Conservation (phyloP, 2,113 vertebrate species). For the Collichthys lucidus region DNA sequence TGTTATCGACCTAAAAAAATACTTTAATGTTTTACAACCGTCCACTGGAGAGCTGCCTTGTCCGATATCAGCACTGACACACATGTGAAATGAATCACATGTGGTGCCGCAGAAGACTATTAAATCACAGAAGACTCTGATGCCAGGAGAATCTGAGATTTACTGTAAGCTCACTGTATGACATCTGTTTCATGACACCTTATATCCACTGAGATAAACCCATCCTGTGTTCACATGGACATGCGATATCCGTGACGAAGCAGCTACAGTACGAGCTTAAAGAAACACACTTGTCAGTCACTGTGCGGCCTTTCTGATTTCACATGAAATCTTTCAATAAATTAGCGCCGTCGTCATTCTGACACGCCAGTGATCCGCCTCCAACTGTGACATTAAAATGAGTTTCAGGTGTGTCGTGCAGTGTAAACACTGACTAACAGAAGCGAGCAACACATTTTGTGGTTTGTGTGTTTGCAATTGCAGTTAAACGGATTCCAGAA, state of each 20-base stretch:
- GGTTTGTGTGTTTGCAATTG: constrained; percentile 45
- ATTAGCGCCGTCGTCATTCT: not conserved
- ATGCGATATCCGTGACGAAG: constrained; percentile 52
- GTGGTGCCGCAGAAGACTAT: not conserved
- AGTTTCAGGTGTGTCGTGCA: constrained; percentile 4
- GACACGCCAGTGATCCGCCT: not conserved
- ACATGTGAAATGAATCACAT: constrained; percentile 39
- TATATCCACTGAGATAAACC: constrained; percentile 38
- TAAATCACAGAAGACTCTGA: constrained; percentile 1
- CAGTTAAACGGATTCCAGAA: constrained; percentile 33
- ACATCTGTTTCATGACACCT: constrained; percentile 50
- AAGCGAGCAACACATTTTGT: constrained; percentile 30
- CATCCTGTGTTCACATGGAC: constrained; percentile 12
- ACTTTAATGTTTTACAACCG: not conserved
- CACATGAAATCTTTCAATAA: constrained; percentile 4
- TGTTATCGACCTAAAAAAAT: not conserved
- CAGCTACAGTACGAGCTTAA: constrained; percentile 32
- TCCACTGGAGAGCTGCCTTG: not conserved
- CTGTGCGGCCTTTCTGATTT: not conserved
- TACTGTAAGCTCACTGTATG: constrained; percentile 27
- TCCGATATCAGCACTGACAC: constrained; percentile 2
- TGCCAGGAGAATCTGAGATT: constrained; percentile 42
- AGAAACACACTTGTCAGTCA: constrained; percentile 34
- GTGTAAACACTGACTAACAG: constrained; percentile 40
- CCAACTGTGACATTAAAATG: not conserved